Percentiles rank a stretch among this genome's conserved stretches.
Evolutionary conservation across 2,113 vertebrate genomes (phyloP).

Genomic region (Tinamus guttatus): DNA sequence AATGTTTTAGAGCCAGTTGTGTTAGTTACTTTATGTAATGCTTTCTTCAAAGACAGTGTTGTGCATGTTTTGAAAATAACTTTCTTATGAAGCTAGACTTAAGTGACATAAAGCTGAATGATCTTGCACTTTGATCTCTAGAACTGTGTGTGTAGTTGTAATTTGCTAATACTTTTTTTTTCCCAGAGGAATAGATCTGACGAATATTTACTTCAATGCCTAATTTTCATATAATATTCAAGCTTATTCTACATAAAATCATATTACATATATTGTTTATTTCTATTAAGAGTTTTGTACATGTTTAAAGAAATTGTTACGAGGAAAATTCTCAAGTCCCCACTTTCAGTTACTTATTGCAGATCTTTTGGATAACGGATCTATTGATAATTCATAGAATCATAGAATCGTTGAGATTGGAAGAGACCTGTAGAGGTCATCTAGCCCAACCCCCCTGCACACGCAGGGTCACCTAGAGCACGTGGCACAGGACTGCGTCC

Average conservation of each 20-base stretch:
- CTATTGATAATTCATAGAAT: too few relatives aligned
- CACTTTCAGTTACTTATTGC: background rate
- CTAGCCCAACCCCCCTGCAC: too few relatives aligned
- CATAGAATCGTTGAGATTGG: too few relatives aligned
- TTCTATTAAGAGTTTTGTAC: background rate
- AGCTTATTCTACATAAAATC: background rate
- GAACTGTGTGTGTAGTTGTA: background rate
- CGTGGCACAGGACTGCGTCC: too few relatives aligned
- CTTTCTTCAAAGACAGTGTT: background rate
- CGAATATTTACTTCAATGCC: background rate
- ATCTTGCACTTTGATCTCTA: background rate
- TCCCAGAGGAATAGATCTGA: background rate
- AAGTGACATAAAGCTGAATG: background rate
- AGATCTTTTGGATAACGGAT: background rate
- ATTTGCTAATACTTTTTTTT: background rate
- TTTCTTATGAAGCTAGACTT: background rate
- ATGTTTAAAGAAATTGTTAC: background rate
- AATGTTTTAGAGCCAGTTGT: background rate
- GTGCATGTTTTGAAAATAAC: background rate
- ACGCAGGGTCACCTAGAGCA: too few relatives aligned
- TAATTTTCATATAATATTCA: background rate
- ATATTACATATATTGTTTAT: background rate
- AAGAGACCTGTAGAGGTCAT: too few relatives aligned
- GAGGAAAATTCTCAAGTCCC: too few relatives aligned
- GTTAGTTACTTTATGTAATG: background rate